Evolutionary conservation across 2,888 invertebrate genomes (phyloP).

Genomic region (Tetragonula carbonaria): DNA sequence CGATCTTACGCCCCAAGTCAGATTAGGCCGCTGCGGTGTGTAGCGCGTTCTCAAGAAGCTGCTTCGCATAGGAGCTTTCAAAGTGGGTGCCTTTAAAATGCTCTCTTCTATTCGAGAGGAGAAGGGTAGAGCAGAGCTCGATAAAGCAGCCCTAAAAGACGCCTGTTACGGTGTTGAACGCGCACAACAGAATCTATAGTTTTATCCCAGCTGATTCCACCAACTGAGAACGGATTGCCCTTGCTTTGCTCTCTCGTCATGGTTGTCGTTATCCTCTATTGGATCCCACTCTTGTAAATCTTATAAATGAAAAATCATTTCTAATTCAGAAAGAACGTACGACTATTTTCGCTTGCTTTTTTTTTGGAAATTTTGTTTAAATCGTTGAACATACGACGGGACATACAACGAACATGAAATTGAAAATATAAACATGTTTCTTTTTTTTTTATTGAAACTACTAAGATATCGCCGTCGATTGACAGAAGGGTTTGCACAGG

Average conservation of each 20-base stretch:
- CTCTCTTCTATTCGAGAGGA: constrained; percentile 29
- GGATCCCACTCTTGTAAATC: background rate
- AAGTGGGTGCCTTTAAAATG: constrained; percentile 65
- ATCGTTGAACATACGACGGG: background rate
- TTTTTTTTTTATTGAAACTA: no score
- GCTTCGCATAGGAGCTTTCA: constrained; percentile 58
- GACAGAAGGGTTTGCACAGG: background rate
- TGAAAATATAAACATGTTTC: background rate
- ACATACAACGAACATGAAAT: no score
- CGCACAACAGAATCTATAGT: constrained; percentile 60
- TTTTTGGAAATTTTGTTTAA: background rate
- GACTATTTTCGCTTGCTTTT: background rate
- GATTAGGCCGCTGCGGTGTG: constrained; percentile 65
- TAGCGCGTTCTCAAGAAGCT: constrained; percentile 50
- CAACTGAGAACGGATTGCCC: constrained; percentile 7
- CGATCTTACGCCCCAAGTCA: constrained; percentile 67
- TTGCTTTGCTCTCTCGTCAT: constrained; percentile 9
- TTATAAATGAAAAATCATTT: background rate
- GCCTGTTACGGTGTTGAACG: constrained; percentile 33
- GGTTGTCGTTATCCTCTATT: background rate
- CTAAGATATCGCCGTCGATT: background rate
- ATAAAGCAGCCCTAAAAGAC: constrained; percentile 47
- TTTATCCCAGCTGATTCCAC: constrained; percentile 51
- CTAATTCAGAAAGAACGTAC: background rate
- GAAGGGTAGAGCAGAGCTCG: constrained; percentile 28